A percentile compares a stretch with the other conserved stretches of the same genome.
Conservation (phyloP, 2,888 invertebrate genomes). For the Dastarcus helophoroides region DNA sequence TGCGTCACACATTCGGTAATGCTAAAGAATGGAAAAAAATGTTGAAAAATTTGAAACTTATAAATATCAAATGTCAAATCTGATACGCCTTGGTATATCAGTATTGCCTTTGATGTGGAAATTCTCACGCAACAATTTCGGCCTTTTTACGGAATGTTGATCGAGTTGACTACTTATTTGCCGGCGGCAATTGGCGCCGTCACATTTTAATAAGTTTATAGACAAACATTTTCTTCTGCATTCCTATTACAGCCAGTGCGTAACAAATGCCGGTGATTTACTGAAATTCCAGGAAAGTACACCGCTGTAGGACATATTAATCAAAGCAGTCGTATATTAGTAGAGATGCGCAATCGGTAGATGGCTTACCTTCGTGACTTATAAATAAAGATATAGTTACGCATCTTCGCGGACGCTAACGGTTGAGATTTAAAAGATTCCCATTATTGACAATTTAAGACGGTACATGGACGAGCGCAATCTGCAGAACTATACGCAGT, state of each 20-base stretch:
- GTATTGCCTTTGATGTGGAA: too few relatives aligned
- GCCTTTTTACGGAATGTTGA: too few relatives aligned
- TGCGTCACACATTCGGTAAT: too few relatives aligned
- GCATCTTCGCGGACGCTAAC: conserved; percentile 23
- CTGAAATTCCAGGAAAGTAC: conserved; percentile 18
- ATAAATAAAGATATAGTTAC: conserved; percentile 30
- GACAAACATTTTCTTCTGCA: too few relatives aligned
- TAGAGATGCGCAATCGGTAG: conserved; percentile 13
- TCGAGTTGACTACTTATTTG: too few relatives aligned
- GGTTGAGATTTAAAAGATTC: conserved; percentile 23
- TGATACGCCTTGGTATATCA: too few relatives aligned
- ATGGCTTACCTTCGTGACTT: conserved; percentile 20
- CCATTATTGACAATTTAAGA: conserved; percentile 25
- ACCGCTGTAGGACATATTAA: conserved; percentile 21
- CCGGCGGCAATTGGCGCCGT: too few relatives aligned
- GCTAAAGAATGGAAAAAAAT: too few relatives aligned
- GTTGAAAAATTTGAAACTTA: too few relatives aligned
- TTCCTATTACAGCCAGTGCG: conserved; percentile 6
- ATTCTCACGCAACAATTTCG: too few relatives aligned
- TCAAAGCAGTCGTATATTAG: conserved; percentile 22
- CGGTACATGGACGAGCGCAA: conserved; percentile 20
- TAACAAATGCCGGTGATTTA: conserved; percentile 16
- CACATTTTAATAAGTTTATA: too few relatives aligned
- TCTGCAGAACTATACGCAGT: conserved; percentile 22
- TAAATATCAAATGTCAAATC: too few relatives aligned